phyloP scores from a whole-genome alignment of 2,888 invertebrate genomes.

The Pristionchus mayeri region DNA sequence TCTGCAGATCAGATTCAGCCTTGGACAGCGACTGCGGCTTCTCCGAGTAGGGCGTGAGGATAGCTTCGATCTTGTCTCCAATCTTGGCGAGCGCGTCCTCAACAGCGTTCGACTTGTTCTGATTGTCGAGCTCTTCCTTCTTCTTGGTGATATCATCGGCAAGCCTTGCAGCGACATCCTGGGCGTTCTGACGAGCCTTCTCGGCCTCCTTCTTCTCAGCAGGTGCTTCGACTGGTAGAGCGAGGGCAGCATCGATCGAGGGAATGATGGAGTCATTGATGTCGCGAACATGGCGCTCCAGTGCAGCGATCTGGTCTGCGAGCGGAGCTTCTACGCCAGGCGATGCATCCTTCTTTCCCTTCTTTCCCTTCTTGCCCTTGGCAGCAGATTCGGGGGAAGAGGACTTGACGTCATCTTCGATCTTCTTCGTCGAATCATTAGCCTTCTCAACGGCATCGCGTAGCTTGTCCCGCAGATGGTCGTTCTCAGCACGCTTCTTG shows the following conservation, averaged over 20 bases:
- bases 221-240: conserved; percentile 10
- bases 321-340: conserved; percentile 54
- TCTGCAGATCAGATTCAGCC: conserved; percentile 40
- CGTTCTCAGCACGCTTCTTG: conserved; percentile 52
- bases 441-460: conserved; percentile 54
- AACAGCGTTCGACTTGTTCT: conserved; percentile 13
- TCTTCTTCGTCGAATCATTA: conserved; percentile 51
- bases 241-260: conserved; percentile 11
- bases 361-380: conserved; percentile 55
- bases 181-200: conserved; percentile 33
- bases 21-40: conserved; percentile 5
- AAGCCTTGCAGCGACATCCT: conserved; percentile 52
- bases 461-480: conserved; percentile 50
- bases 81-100: conserved; percentile 23
- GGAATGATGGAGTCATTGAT: conserved; percentile 35
- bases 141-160: conserved; percentile 52
- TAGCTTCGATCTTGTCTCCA: conserved; percentile 51
- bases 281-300: conserved; percentile 50
- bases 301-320: conserved; percentile 52
- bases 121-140: conserved; percentile 49
- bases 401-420: conserved; percentile 51
- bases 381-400: background rate
- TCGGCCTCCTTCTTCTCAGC: conserved; percentile 31
- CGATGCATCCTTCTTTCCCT: conserved; percentile 57
- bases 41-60: conserved; percentile 59